Evolutionary conservation across 2,113 vertebrate genomes (phyloP).

Genomic region (Toxotes jaculatrix): DNA sequence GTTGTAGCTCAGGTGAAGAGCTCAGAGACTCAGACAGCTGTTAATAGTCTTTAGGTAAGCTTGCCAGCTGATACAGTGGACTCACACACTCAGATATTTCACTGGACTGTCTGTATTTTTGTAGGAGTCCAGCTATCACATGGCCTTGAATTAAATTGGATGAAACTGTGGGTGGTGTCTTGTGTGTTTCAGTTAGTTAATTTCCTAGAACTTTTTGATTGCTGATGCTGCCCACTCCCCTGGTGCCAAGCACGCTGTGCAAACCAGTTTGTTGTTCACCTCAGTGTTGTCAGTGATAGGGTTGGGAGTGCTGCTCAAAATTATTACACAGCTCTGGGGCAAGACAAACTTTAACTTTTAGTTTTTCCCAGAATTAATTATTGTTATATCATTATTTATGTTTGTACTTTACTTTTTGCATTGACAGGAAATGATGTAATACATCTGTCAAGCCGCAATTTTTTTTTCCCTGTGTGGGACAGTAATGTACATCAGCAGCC

Average conservation of each 20-base stretch:
- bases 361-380: too few relatives aligned
- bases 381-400: too few relatives aligned
- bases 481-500: background rate
- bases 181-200: background rate
- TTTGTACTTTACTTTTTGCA: too few relatives aligned
- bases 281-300: background rate
- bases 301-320: background rate
- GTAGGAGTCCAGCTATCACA: background rate
- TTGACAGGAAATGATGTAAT: too few relatives aligned
- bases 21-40: constrained; percentile 57
- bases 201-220: background rate
- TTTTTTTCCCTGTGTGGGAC: too few relatives aligned
- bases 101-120: background rate
- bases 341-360: too few relatives aligned
- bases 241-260: too few relatives aligned
- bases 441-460: too few relatives aligned
- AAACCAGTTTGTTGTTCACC: background rate
- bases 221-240: too few relatives aligned
- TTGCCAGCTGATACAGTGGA: constrained; percentile 17
- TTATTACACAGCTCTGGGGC: too few relatives aligned
- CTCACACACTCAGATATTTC: background rate
- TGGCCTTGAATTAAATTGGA: background rate
- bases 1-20: constrained; percentile 44
- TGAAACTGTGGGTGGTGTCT: too few relatives aligned
- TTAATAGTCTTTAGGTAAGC: constrained; percentile 61